A percentile compares a stretch with the other conserved stretches of the same genome.
These are phyloP conservation scores for Strigamia transsilvanica DNA, from an alignment of 2,888 invertebrate genomes.

Conservation along the genomic window DNA sequence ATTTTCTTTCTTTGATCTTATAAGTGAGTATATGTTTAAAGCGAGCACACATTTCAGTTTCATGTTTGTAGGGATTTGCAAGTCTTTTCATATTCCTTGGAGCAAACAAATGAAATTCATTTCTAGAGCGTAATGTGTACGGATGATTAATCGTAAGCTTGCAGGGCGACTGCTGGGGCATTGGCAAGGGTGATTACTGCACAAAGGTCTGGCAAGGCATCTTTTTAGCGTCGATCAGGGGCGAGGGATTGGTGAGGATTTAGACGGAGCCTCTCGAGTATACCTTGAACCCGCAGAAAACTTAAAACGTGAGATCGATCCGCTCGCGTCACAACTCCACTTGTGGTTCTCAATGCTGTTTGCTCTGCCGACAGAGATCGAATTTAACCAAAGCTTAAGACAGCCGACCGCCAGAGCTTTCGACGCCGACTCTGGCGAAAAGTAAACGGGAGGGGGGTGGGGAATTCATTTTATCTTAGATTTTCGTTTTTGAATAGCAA, in stretches of 20 bases:
- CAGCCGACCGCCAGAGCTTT: not conserved
- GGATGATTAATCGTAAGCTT: constrained; percentile 6
- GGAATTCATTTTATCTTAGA: too few relatives aligned
- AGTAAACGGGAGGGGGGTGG: not conserved
- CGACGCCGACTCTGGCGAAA: not conserved
- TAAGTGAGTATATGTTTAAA: too few relatives aligned
- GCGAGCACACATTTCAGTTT: not conserved
- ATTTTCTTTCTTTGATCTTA: too few relatives aligned
- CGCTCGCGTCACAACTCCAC: constrained; percentile 2
- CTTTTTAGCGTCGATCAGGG: constrained; percentile 24
- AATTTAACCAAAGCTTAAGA: constrained; percentile 63
- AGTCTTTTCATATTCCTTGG: not conserved
- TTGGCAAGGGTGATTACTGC: constrained; percentile 6
- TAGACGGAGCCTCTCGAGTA: constrained; percentile 5
- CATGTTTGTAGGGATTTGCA: not conserved
- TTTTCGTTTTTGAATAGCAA: not conserved
- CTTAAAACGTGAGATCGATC: constrained; percentile 41
- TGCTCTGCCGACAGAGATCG: constrained; percentile 32
- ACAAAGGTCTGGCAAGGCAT: constrained; percentile 24
- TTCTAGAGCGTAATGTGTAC: not conserved
- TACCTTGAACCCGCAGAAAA: constrained; percentile 1
- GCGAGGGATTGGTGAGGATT: constrained; percentile 24
- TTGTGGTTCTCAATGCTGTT: constrained; percentile 32
- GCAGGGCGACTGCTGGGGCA: constrained; percentile 20
- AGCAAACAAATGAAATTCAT: constrained; percentile 25